Evolutionary conservation across 2,113 vertebrate species (phyloP), one percentile per base, ranked within the genome.

Genomic region (Sylvilagus bachmani): DNA sequence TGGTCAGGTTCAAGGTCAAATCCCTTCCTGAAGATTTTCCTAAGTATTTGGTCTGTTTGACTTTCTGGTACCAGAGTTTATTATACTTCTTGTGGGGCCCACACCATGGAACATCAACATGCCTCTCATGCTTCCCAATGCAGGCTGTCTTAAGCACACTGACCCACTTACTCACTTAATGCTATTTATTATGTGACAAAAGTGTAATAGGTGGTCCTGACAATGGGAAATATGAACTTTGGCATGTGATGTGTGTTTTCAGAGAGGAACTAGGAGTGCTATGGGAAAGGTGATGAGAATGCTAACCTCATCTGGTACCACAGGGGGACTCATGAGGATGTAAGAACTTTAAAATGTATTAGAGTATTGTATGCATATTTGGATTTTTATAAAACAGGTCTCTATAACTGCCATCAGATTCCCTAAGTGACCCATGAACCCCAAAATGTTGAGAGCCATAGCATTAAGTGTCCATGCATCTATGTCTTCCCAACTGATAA

Each of bases 401-500:
- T 71, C 67, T 19, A 13, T 74, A 21, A 74, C 31, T 83, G 1
- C 25, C 6, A 5, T 67, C 27, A 71, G 64, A 22, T 36, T 73
- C 66, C 74, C 17, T 71, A 25, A 75, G 83, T 44, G 67, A 29
- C 36, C 21, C 13, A 29, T 8, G 29, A 36, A 0, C 33, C 44
- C 53, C 24, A 16, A 84, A 75, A 19, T 77, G 29, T 33, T 58
- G 70, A 70, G 84, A 71, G 75, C 17, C 11, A 14, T 53, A 73
- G 38, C 58, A 64, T 29, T 61, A 7, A 87, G 13, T 11, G 5
- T 19, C 38, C 19, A 10, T 10, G 4, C 1, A 58, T 22, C 49
- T 69, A 61, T 86, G 25, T 95, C 55, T 94, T 62, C 88, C 38
- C 75, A 73, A 21, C 84, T 75, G 67, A 19, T 64, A 29, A 81